These are phyloP conservation scores for Xanthostigma xanthostigma DNA, from an alignment of 2,888 invertebrate species.

Conservation along the genomic window DNA sequence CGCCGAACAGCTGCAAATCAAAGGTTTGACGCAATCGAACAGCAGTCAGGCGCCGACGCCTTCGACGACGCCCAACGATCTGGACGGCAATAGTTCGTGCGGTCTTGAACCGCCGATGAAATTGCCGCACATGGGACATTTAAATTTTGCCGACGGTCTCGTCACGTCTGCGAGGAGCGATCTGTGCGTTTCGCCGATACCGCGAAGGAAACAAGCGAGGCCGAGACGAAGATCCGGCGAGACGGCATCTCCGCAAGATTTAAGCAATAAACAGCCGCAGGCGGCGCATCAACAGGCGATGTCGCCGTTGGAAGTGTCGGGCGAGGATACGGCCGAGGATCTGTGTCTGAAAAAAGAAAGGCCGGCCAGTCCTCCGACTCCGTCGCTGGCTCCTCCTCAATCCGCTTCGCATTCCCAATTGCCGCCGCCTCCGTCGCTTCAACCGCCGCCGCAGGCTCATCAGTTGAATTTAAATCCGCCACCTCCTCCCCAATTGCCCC, in stretches of 20 bases:
- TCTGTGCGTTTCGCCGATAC: slow-evolving; percentile 59
- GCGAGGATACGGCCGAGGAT: slow-evolving; percentile 37
- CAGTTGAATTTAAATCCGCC: slow-evolving; percentile 14
- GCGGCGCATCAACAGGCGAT: slow-evolving; percentile 11
- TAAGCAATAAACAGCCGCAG: slow-evolving; percentile 29
- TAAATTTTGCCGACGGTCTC: slow-evolving; percentile 28
- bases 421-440: slow-evolving; percentile 40
- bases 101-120: slow-evolving; percentile 22
- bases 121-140: slow-evolving; percentile 30
- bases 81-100: slow-evolving; percentile 22
- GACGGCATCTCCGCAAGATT: slow-evolving; percentile 42
- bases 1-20: slow-evolving; percentile 73
- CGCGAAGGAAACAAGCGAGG: slow-evolving; percentile 71
- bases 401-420: slow-evolving; percentile 17
- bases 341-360: slow-evolving; percentile 40
- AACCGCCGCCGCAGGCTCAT: slow-evolving; percentile 29
- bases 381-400: slow-evolving; percentile 2
- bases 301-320: slow-evolving; percentile 30
- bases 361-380: slow-evolving; percentile 4
- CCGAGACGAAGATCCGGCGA: slow-evolving; percentile 76
- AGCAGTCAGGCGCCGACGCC: slow-evolving; percentile 27
- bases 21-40: slow-evolving; percentile 50
- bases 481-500: slow-evolving; percentile 12
- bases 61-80: slow-evolving; percentile 30
- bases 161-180: slow-evolving; percentile 24